Conservation (phyloP, 2,797 vertebrate genomes). For the Melanitta fusca region DNA sequence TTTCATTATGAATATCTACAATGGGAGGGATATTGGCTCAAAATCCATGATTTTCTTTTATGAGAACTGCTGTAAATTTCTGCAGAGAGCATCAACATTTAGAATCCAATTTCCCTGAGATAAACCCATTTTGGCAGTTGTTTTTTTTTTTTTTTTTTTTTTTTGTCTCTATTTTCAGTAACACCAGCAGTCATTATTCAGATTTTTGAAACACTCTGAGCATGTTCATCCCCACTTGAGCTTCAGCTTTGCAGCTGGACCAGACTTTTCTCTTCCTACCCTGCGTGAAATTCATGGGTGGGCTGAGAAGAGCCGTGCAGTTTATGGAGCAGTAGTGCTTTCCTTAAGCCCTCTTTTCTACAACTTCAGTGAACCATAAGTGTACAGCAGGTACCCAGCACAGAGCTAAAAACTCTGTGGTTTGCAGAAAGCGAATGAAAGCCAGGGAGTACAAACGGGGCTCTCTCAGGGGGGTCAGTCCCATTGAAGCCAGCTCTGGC, state of each 20-base stretch:
- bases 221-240: neutral
- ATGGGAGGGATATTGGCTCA: neutral
- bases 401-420: neutral
- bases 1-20: neutral
- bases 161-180: conserved; percentile 4
- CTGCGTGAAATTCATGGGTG: neutral
- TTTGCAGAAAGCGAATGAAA: neutral
- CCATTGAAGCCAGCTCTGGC: neutral
- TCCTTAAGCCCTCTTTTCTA: neutral
- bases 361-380: neutral
- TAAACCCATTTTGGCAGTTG: conserved; percentile 36
- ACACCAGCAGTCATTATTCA: neutral
- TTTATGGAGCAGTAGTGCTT: neutral
- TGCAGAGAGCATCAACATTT: neutral
- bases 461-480: neutral
- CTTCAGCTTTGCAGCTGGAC: neutral
- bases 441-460: neutral
- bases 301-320: neutral
- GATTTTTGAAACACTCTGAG: neutral
- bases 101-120: conserved; percentile 31
- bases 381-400: neutral
- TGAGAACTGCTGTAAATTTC: conserved; percentile 30
- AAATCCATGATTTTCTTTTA: neutral
- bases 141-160: neutral
- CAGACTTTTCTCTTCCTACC: neutral